Evolutionary conservation across 2,888 invertebrate genomes (phyloP), one percentile per base, ranked within the genome.

Genomic region (Blomia tropicalis): DNA sequence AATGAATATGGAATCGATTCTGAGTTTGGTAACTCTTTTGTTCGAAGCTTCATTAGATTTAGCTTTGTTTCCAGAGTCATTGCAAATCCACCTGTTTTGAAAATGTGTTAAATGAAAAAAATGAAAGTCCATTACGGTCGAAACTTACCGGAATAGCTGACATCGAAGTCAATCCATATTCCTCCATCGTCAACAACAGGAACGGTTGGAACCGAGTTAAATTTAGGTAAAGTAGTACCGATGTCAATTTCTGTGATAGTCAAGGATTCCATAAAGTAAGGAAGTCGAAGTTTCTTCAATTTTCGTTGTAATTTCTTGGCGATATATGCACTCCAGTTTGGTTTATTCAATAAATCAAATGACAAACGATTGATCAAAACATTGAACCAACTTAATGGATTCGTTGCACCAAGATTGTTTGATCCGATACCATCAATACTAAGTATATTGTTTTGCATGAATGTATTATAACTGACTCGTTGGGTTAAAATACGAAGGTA

Each of bases 31-130:
- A 27, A 51, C 29, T 47, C 62, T 31, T 65, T 66, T 43, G 71
- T 69, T 65, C 73, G 75, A 63, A 84, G 72, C 71, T 82, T 83
- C 79, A 85, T 80, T 51, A 87, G 74, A 76, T 91, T 91, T 68
- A 91, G 78, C 73, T 90, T 89, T 1, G 91, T 91, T 71, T 87
- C 85, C 36, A 93, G 79, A 1, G 84, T 84, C 79, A 91, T 83
- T 66, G 82, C 80, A 41, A 68, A 67, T 23, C 67, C 67, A 11
- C 69, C 62, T 62, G 43, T 43, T 60, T 44, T 70, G 70, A 32
- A 7, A 22, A 61, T 62, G 14, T 41, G 27, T 44, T 51, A 7
- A 25, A 36, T 22, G 11, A 7, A 43, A 62, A 27, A 22, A 30
- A 17, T 29, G 31, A 60, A 54, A 29, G 4, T 41, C 43, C 43